phyloP scores from a whole-genome alignment of 2,113 vertebrate genomes.

The Uria aalge region DNA sequence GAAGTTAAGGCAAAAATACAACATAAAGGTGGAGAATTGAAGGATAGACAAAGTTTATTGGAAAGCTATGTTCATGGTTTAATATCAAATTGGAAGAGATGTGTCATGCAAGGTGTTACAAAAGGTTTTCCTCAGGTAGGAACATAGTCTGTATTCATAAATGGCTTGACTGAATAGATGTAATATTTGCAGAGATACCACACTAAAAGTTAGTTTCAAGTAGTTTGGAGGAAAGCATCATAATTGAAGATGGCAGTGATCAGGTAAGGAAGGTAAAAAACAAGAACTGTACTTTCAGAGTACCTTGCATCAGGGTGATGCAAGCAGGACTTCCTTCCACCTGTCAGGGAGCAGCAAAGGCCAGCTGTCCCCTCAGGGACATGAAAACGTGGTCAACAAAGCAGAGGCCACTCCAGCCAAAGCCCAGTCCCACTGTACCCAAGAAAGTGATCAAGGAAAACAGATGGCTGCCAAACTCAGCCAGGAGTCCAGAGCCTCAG shows the following conservation, averaged over 20 bases:
- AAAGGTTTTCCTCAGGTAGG: not conserved
- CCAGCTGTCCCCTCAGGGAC: not conserved
- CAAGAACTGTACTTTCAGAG: not conserved
- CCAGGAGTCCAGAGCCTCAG: not conserved
- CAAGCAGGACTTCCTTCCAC: not conserved
- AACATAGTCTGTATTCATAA: not conserved
- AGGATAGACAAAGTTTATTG: not conserved
- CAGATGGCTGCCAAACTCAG: not conserved
- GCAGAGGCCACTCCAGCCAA: not conserved
- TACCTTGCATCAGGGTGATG: not conserved
- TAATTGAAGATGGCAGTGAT: not conserved
- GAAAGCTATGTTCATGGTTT: not conserved
- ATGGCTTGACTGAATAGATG: not conserved
- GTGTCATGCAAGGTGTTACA: not conserved
- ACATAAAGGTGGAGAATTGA: not conserved
- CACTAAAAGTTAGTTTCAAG: not conserved
- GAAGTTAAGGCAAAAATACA: not conserved
- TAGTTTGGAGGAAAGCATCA: not conserved
- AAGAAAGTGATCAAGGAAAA: not conserved
- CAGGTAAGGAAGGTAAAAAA: not conserved
- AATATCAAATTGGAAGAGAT: not conserved
- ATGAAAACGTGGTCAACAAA: not conserved
- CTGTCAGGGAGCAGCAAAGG: not conserved
- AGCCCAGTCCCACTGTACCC: not conserved
- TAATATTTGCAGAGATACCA: not conserved